Evolutionary conservation across 2,113 vertebrate genomes (phyloP).

Genomic region (Pelmatolapia mariae): DNA sequence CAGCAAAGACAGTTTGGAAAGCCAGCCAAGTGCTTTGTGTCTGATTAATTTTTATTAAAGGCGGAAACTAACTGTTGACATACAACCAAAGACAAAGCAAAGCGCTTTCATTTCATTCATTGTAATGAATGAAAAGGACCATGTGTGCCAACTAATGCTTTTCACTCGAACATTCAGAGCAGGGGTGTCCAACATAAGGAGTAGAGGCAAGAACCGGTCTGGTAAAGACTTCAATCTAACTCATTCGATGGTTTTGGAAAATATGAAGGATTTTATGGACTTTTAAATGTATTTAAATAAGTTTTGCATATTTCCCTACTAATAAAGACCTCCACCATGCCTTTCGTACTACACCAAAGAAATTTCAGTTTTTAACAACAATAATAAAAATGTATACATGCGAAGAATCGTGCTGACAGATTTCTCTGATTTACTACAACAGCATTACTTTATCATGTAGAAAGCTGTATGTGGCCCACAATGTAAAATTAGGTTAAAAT

Average conservation of each 20-base stretch:
- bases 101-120: fast-evolving
- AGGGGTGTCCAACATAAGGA: not conserved
- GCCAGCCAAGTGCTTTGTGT: not conserved
- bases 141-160: not conserved
- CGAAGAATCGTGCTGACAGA: not conserved
- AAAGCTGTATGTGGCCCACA: not conserved
- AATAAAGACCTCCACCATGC: not conserved
- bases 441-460: not conserved
- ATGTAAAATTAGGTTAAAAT: not conserved
- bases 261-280: not conserved
- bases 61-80: not conserved
- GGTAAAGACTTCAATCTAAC: not conserved
- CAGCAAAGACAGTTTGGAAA: not conserved
- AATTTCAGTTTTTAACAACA: not conserved
- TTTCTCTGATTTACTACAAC: not conserved
- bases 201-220: not conserved
- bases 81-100: not conserved
- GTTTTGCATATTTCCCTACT: not conserved
- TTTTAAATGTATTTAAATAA: not conserved
- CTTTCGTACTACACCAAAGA: not conserved
- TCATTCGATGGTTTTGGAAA: not conserved
- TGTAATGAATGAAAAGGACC: not conserved
- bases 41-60: not conserved
- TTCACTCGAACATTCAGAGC: not conserved
- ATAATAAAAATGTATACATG: not conserved